phyloP scores from a whole-genome alignment of 1,140 invertebrate genomes.

The Arion vulgaris region DNA sequence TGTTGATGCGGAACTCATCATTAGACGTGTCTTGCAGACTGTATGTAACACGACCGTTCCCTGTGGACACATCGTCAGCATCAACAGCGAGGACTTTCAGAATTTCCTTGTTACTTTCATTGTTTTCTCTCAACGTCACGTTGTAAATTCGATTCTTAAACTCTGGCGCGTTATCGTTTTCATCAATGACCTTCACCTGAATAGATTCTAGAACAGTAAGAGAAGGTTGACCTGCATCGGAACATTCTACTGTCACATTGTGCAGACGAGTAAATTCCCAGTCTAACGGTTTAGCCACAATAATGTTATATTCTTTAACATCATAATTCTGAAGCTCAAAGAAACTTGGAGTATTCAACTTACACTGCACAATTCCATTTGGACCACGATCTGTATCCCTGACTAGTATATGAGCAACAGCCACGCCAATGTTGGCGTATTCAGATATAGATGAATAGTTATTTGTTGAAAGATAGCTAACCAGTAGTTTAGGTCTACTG shows the following conservation, averaged over 20 bases:
- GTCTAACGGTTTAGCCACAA: constrained; percentile 79
- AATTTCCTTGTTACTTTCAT: constrained; percentile 48
- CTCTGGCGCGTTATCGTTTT: constrained; percentile 90
- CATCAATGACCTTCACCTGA: constrained; percentile 86
- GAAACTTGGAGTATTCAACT: constrained; percentile 37
- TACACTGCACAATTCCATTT: constrained; percentile 60
- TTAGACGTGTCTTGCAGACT: constrained; percentile 39
- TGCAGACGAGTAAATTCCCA: constrained; percentile 83
- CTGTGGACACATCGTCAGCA: constrained; percentile 82
- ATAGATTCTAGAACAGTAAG: constrained; percentile 83
- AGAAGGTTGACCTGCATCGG: constrained; percentile 83
- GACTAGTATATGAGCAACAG: constrained; percentile 60
- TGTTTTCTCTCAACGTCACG: constrained; percentile 57
- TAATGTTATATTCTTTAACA: constrained; percentile 66
- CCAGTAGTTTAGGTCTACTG: constrained; percentile 62
- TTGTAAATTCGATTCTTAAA: constrained; percentile 74
- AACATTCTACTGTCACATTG: constrained; percentile 84
- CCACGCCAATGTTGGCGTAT: constrained; percentile 56
- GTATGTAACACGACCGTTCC: constrained; percentile 51
- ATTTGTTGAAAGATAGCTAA: constrained; percentile 53
- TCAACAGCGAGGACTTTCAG: constrained; percentile 85
- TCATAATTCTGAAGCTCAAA: constrained; percentile 60
- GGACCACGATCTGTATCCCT: constrained; percentile 59
- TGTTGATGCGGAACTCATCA: constrained; percentile 39
- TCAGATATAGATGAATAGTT: constrained; percentile 50